These are phyloP conservation scores for Tridacna gigas DNA, from an alignment of 2,888 invertebrate species.

Conservation along the genomic window DNA sequence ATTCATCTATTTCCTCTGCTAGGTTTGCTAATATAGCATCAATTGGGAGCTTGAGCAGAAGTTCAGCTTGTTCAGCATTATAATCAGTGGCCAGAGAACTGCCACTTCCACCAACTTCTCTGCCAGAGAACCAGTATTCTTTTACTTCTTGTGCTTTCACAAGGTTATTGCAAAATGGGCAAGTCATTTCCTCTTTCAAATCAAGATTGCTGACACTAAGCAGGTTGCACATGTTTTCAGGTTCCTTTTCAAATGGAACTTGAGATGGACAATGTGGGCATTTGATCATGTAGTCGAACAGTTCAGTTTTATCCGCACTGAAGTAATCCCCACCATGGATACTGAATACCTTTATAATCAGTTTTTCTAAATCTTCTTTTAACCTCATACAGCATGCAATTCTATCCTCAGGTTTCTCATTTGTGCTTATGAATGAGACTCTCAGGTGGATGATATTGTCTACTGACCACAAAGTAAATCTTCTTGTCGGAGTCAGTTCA, in stretches of 20 bases:
- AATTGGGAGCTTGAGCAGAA: background rate
- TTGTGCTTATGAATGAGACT: background rate
- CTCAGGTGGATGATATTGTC: conserved; percentile 12
- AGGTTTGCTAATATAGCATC: background rate
- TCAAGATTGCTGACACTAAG: background rate
- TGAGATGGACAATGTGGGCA: conserved; percentile 10
- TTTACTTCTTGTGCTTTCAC: background rate
- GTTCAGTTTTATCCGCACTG: background rate
- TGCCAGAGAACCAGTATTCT: conserved; percentile 1
- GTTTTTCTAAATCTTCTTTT: background rate
- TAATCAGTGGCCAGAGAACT: background rate
- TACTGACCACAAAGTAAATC: background rate
- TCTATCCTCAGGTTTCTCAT: background rate
- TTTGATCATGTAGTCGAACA: background rate
- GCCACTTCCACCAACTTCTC: background rate
- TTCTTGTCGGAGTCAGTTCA: background rate
- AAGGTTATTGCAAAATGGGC: background rate
- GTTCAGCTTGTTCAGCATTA: background rate
- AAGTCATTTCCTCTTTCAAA: background rate
- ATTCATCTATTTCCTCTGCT: background rate
- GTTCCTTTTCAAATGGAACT: background rate
- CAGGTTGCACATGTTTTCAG: background rate
- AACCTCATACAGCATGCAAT: background rate
- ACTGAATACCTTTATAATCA: background rate
- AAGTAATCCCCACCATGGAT: background rate